Percentiles rank a stretch among this genome's conserved stretches.
phyloP scores from a whole-genome alignment of 2,113 vertebrate genomes.

The Chloropsis cyanopogon region DNA sequence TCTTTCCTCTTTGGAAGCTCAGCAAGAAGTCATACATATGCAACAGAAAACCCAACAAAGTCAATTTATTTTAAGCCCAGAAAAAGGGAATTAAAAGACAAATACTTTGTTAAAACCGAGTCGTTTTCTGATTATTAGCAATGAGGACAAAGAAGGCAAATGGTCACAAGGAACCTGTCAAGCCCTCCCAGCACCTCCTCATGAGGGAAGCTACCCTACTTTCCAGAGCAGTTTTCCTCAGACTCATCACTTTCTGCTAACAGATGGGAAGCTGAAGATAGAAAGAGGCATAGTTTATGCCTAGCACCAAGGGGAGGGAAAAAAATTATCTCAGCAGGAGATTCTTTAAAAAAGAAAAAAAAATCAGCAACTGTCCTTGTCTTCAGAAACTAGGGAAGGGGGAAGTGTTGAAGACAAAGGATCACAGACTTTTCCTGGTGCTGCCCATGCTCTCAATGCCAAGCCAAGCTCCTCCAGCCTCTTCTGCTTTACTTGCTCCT shows the following conservation, averaged over 20 bases:
- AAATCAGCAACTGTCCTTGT: background rate
- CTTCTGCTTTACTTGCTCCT: background rate
- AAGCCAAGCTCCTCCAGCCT: background rate
- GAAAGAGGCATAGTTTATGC: slow-evolving; percentile 35
- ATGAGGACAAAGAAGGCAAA: slow-evolving; percentile 1
- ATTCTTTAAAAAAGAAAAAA: background rate
- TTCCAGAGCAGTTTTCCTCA: slow-evolving; percentile 46
- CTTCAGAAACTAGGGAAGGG: background rate
- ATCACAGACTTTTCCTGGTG: background rate
- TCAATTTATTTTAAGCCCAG: background rate
- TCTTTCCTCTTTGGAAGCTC: slow-evolving; percentile 10
- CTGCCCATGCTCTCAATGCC: background rate
- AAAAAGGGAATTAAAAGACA: background rate
- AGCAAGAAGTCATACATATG: slow-evolving; percentile 47
- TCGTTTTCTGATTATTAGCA: background rate
- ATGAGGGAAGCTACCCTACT: slow-evolving; percentile 37
- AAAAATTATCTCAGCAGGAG: slow-evolving; percentile 5
- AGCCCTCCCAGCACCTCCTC: background rate
- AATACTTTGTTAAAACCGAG: background rate
- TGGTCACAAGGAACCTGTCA: background rate
- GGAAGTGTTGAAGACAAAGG: background rate
- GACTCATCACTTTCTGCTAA: slow-evolving; percentile 60
- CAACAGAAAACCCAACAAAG: slow-evolving; percentile 4
- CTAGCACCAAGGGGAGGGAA: background rate
- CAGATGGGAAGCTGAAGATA: slow-evolving; percentile 67